Base-by-base conservation (phyloP, 1,140 invertebrate species). In the Dryas iulia region DNA sequence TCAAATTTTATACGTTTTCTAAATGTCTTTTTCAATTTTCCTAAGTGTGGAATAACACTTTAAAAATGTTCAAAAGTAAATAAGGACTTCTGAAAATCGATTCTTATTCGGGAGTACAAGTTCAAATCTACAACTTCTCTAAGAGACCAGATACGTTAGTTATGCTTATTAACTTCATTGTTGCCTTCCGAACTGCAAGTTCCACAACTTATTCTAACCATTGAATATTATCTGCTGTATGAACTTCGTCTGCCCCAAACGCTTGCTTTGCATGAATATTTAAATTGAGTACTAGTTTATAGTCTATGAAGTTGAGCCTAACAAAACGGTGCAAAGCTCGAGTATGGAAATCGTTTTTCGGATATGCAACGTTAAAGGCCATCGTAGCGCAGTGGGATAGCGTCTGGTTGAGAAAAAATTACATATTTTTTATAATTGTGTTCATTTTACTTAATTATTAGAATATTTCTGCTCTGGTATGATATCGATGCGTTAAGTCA, bases 141-240 rank as follows among this genome's bases (percentile, higher is more conserved):
- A 3, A 47, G 14, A 18, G 14, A 47, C 39, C 8, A 11, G 14
- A 21, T 3, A 47, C 8, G 39, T 47, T 47, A 21, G 39, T 47
- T 47, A 21, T 21, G 6, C 39, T 47, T 47, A 47, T 21, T 47
- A 21, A 47, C 7, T 47, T 47, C 10, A 14, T 21, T 18, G 39
- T 47, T 47, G 39, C 14, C 39, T 47, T 47, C 8, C 18, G 14
- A 47, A 18, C 3, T 31, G 10, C 4, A 23, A 59, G 11, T 23
- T 33, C 23, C 10, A 11, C 30, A 59, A 59, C 33, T 47, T 47
- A 14, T 35, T n/a, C 11, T 60, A 47, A 60, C 33, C 33, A 14
- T n/a, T n/a, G 59, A 18, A 60, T 47, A 47, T 60, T 60, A 47
- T 60, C 59, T 60, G 58, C 24, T 6, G 33, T 59, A 39, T 11